Evolutionary conservation across 1,140 invertebrate genomes (phyloP), one percentile per base, ranked within the genome.

Genomic region (Pseudomyrmex dendroicus): DNA sequence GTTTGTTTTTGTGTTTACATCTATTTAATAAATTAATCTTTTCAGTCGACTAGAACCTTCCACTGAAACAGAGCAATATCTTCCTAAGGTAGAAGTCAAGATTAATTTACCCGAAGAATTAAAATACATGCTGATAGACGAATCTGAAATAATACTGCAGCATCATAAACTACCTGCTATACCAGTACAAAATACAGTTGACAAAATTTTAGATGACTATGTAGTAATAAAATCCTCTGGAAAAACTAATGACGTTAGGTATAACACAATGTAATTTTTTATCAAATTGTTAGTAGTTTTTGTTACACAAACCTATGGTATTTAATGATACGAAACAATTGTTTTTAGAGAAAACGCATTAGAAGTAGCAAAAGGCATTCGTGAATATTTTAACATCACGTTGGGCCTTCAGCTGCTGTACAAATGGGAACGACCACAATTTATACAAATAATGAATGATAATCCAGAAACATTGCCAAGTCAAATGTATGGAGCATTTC

Each of bases 361-460:
- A 63, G 98, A 99, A 94, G 96, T 99, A 8, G 96, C 97, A 0
- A 96, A 97, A 90, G 98, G 98, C 0, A 96, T 99, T 48, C 96
- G 97, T 84, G 98, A 99, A 91, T 99, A 99, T 93, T 99, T 99
- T 90, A 99, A 99, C 95, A 96, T 97, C 0, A 98, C 98, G 94
- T 93, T 99, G 4, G 98, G 98, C 10, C 97, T 98, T 25, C 98
- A 99, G 92, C 94, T 99, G 13, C 94, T 99, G 2, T 99, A 99
- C 91, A 98, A 98, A 94, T 98, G 98, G 95, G 99, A 99, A 95
- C 95, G 98, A 84, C 97, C 97, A 0, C 99, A 99, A 91, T 99
- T 98, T 95, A 96, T 96, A 83, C 98, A 99, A 89, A 96, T 98
- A 72, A 94, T 98, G 78, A 95, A 96, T 88, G 96, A 97, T 86